Evolutionary conservation across 2,888 invertebrate species (phyloP).

Genomic region (Tipula helvola): DNA sequence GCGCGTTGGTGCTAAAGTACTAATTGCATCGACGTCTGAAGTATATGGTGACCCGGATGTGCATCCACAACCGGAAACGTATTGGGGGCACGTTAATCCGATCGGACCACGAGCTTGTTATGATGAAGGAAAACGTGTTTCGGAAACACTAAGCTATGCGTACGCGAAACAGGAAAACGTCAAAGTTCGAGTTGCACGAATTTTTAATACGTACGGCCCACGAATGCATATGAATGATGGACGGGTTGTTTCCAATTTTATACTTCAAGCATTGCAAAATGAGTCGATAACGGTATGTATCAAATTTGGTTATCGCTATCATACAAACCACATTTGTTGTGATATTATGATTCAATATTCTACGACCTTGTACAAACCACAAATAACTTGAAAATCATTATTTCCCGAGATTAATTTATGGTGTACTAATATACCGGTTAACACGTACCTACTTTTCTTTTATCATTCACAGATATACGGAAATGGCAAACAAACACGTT

Average conservation of each 20-base stretch:
- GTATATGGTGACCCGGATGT: constrained; percentile 98
- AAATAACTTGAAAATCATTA: too few relatives aligned
- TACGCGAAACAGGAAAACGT: constrained; percentile 97
- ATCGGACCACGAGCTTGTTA: constrained; percentile 95
- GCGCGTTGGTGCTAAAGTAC: constrained; percentile 78
- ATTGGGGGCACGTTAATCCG: constrained; percentile 99
- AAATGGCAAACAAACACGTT: constrained; percentile 81
- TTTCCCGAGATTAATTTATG: background rate
- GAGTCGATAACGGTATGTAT: constrained; percentile 81
- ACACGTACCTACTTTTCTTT: background rate
- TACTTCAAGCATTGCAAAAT: constrained; percentile 89
- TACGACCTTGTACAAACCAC: background rate
- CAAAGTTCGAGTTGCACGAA: constrained; percentile 88
- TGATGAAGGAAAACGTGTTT: constrained; percentile 98
- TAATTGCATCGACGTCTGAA: constrained; percentile 97
- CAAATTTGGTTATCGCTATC: background rate
- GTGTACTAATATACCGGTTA: constrained; percentile 8
- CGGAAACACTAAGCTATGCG: constrained; percentile 89
- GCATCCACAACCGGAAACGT: constrained; percentile 95
- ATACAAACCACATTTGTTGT: constrained; percentile 19
- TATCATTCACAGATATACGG: constrained; percentile 54
- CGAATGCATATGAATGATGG: constrained; percentile 99
- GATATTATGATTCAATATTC: background rate
- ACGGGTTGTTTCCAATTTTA: constrained; percentile 96
- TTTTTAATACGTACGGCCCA: constrained; percentile 98